Conservation (phyloP, 2,113 vertebrate species). For the Choloepus hoffmanni region DNA sequence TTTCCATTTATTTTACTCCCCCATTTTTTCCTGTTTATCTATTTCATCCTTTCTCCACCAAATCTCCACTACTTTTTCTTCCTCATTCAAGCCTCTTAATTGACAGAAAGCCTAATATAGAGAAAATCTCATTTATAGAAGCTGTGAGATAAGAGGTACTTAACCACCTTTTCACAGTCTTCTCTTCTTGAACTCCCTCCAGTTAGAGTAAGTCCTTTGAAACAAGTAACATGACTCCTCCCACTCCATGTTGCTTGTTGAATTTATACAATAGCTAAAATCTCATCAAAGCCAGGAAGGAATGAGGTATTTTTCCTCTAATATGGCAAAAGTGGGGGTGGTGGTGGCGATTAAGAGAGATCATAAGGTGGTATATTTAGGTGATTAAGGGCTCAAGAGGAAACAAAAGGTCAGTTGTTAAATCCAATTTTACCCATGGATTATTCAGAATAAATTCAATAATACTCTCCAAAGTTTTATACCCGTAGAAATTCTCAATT, state of each 20-base stretch:
- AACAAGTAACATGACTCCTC: neutral
- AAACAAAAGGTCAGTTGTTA: neutral
- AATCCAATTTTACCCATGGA: neutral
- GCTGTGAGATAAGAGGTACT: neutral
- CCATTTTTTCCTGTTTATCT: neutral
- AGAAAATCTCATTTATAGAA: neutral
- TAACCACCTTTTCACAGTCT: neutral
- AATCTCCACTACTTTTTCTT: neutral
- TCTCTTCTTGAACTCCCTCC: neutral
- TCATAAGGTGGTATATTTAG: accelerated
- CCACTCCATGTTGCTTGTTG: neutral
- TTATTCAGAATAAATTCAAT: neutral
- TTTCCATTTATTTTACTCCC: neutral
- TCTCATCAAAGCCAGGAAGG: neutral
- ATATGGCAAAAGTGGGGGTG: neutral
- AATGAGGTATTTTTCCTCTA: neutral
- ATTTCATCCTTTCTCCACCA: neutral
- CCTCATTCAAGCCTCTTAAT: neutral
- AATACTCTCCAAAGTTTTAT: neutral
- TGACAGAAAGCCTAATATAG: neutral
- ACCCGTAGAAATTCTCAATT: neutral
- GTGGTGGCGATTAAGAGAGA: neutral
- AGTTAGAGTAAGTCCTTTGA: neutral
- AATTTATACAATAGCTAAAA: neutral
- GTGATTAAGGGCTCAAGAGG: neutral